Evolutionary conservation across 30 jellyfish, hydroid and myxozoan species (phyloP), one percentile per base, ranked within the genome.

Genomic region (Pelagia noctiluca): DNA sequence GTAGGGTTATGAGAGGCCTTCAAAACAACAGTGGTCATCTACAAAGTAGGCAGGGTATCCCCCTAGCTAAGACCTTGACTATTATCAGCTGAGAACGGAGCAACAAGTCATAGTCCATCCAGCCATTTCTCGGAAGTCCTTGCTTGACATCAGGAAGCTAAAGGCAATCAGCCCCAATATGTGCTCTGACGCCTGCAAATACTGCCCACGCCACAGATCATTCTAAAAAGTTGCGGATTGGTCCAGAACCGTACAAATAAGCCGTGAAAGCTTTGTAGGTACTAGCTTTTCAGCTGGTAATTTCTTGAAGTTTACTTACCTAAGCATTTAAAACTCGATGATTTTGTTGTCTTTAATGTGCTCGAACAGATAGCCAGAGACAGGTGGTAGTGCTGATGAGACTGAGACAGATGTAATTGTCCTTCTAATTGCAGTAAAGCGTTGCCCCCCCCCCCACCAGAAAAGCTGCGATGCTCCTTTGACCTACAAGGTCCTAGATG

Each of bases 181-280:
- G 1, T 47, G 21, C 12, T 35, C 60, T 13, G 86, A 42, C 57
- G 30, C 37, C 64, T 5, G 28, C 28, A 23, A 10, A 71, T 22
- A 71, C 66, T 0, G 42, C 38, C 83, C 68, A 42, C 2, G 79
- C 88, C 23, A 54, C 88, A 22, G 80, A 50, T 79, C 88, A 77
- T 19, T 77, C 88, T 30, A 11, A 32, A 61, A 77, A 61, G 28
- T 47, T 2, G 64, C 72, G 54, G 33, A 77, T 63, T 1, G 37
- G 88, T 10, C 28, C 29, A 30, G 28, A 8, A 54, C 79, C 0
- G 78, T 24, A 0, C 49, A 12, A n/a, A n/a, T n/a, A 1, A 65
- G 32, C 24, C 53, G 50, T 7, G 70, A 2, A 28, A 73, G 16
- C 23, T 73, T 71, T 2, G 48, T 29, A 4, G 34, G 50, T 3